These are phyloP conservation scores for Harpegnathos saltator DNA, from an alignment of 1,140 invertebrate genomes.

Conservation along the genomic window DNA sequence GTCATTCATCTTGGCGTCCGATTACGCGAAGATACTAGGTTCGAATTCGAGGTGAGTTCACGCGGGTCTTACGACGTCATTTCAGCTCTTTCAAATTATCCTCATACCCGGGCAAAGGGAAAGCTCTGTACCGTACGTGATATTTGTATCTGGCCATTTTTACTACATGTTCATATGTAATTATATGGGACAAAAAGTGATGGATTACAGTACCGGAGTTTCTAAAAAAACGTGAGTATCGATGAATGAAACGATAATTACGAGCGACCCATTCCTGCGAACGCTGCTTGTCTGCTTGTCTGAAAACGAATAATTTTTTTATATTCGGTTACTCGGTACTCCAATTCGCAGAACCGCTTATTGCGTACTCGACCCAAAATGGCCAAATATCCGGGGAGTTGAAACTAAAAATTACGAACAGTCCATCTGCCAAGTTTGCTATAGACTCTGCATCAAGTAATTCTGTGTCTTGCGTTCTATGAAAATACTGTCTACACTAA, in stretches of 20 bases:
- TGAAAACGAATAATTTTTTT: too few species aligned
- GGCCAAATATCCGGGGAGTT: too few species aligned
- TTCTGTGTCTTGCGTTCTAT: too few species aligned
- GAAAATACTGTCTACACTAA: too few species aligned
- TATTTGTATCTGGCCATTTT: conserved; percentile 33
- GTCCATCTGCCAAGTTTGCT: too few species aligned
- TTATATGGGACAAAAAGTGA: conserved; percentile 42
- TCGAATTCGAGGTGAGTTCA: not conserved
- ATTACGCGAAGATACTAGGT: not conserved
- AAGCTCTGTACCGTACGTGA: not conserved
- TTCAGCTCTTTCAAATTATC: conserved; percentile 30
- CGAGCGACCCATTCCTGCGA: not conserved
- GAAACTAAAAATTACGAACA: too few species aligned
- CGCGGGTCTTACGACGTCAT: not conserved
- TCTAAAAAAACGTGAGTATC: conserved; percentile 23
- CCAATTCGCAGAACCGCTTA: too few species aligned
- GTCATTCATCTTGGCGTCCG: not conserved
- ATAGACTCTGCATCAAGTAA: too few species aligned
- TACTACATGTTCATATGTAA: conserved; percentile 43
- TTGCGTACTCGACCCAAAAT: too few species aligned
- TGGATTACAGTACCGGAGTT: conserved; percentile 17
- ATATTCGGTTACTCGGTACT: too few species aligned
- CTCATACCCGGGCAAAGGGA: not conserved
- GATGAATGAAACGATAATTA: not conserved
- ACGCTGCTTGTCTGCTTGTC: not conserved